Conservation (phyloP, 2,888 invertebrate species). For the Diarsia dahlii region DNA sequence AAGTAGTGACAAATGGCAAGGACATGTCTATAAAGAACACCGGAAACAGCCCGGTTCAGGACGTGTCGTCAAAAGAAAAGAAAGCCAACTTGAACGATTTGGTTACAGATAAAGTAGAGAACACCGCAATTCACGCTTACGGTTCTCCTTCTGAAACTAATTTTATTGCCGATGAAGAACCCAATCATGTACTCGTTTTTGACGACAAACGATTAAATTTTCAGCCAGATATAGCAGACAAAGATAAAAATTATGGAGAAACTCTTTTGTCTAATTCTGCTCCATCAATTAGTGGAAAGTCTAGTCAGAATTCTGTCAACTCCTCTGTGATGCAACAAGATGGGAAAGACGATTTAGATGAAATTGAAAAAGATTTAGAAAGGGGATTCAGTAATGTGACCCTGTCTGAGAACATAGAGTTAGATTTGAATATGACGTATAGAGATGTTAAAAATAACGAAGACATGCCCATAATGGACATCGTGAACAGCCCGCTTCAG, state of each 20-base stretch:
- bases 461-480: conserved; percentile 86
- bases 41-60: conserved; percentile 78
- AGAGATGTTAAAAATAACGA: conserved; percentile 73
- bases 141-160: conserved; percentile 76
- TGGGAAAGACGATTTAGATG: conserved; percentile 81
- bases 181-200: conserved; percentile 82
- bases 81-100: conserved; percentile 72
- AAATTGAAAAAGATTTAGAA: conserved; percentile 79
- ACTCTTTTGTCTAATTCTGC: conserved; percentile 59
- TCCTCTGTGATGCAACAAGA: conserved; percentile 79
- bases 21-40: conserved; percentile 87
- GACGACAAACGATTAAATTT: conserved; percentile 83
- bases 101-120: conserved; percentile 82
- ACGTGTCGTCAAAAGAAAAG: conserved; percentile 71
- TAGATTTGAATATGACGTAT: conserved; percentile 82
- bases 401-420: conserved; percentile 82
- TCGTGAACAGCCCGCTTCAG: conserved; percentile 78
- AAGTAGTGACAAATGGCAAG: conserved; percentile 71
- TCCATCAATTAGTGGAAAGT: conserved; percentile 72
- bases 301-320: conserved; percentile 80
- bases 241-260: conserved; percentile 64
- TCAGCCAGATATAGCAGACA: conserved; percentile 71
- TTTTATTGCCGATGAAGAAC: conserved; percentile 78
- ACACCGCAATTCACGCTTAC: conserved; percentile 83
- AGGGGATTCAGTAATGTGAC: conserved; percentile 69